Evolutionary conservation across 2,113 vertebrate genomes (phyloP).

Genomic region (Damaliscus lunatus): DNA sequence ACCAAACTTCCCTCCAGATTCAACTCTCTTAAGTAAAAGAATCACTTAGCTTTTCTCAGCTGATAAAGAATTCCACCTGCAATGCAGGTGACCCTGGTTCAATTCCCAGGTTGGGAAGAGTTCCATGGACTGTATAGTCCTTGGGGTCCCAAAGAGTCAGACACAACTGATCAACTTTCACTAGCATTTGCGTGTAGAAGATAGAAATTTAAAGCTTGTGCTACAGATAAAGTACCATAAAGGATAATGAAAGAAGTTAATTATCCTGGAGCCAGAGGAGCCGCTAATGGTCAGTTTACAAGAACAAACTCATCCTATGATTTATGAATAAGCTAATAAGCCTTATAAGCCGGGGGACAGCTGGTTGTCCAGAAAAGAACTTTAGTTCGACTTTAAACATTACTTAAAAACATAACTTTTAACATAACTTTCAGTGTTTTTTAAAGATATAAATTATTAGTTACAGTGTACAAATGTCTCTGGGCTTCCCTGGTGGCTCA

Average conservation of each 20-base stretch:
- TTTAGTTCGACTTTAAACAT: neutral
- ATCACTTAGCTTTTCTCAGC: neutral
- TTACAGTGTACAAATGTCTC: neutral
- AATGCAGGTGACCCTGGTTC: neutral
- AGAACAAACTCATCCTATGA: neutral
- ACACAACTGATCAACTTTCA: neutral
- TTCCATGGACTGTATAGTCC: neutral
- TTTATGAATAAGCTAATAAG: neutral
- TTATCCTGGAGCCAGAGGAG: neutral
- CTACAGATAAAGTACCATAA: neutral
- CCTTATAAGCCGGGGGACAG: neutral
- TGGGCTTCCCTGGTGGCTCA: neutral
- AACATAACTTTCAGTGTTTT: neutral
- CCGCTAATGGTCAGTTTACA: neutral
- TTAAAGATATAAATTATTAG: neutral
- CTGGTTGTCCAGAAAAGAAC: neutral
- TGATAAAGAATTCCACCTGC: neutral
- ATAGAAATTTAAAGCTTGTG: neutral
- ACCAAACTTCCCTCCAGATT: neutral
- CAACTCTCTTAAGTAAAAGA: neutral
- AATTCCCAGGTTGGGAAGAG: fast-evolving
- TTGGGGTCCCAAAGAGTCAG: neutral
- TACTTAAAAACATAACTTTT: neutral
- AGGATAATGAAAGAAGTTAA: neutral
- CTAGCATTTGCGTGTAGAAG: neutral